A percentile compares a stretch with the other conserved stretches of the same genome.
Conservation (phyloP, 2,797 vertebrate species). For the Urosaurus nigricauda region DNA sequence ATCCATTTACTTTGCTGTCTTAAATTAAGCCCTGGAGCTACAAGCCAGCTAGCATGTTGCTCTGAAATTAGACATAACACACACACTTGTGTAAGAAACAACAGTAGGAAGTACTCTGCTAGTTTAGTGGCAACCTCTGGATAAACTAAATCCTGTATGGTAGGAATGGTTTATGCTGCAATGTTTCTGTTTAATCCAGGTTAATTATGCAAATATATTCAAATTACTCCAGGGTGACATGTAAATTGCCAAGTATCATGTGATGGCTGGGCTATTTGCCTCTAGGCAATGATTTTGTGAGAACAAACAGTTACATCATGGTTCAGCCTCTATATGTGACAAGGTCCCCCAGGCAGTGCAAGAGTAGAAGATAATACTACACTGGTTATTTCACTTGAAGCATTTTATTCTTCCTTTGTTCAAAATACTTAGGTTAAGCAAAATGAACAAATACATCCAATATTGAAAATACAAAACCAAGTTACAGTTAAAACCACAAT, state of each 20-base stretch:
- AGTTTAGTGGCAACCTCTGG: not conserved
- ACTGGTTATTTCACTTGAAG: not conserved
- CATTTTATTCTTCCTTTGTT: not conserved
- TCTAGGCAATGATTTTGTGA: constrained; percentile 34
- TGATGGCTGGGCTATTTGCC: constrained; percentile 35
- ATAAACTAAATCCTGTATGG: not conserved
- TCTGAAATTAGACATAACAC: not conserved
- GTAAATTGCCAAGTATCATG: constrained; percentile 27
- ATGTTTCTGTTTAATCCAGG: constrained; percentile 28
- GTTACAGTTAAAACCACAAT: not conserved
- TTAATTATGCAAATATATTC: constrained; percentile 42
- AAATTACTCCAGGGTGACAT: constrained; percentile 33
- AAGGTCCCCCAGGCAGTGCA: constrained; percentile 12
- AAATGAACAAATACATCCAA: not conserved
- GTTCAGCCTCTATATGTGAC: not conserved
- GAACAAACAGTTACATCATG: constrained; percentile 13
- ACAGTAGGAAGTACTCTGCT: not conserved
- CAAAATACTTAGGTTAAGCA: not conserved
- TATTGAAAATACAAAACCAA: not conserved
- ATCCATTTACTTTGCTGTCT: not conserved
- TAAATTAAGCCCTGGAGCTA: not conserved
- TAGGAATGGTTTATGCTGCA: not conserved
- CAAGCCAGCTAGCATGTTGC: not conserved
- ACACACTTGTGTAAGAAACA: not conserved
- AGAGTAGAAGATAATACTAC: not conserved